Evolutionary conservation across 2,113 vertebrate genomes (phyloP), one percentile per base, ranked within the genome.

Genomic region (Archilochus colubris): DNA sequence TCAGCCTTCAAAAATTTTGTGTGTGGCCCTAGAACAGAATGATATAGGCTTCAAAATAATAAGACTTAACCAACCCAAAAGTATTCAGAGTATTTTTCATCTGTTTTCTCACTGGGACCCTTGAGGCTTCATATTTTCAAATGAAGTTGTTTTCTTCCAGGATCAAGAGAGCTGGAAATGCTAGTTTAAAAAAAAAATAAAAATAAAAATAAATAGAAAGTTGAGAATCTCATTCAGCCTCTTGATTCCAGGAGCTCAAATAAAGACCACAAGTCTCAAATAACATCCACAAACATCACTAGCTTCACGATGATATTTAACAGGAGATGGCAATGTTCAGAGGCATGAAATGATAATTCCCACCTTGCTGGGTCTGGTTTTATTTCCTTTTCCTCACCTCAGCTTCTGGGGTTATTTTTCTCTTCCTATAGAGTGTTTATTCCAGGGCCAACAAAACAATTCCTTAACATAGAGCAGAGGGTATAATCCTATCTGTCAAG

Each of bases 101-200:
- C 87, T 93, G 81, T 92, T 94, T 95, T 97, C 80, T 90, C 82
- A 88, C 91, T 91, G 86, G 79, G 92, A 83, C 93, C 91, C 93
- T 96, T 1, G 50, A 95, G 95, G 91, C 91, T 88, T 96, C 93
- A 91, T 93, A 91, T 95, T 96, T 97, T 97, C 90, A 88, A 96
- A 76, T 55, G 86, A 94, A 96, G 95, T 91, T 96, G 93, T 95
- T 95, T 96, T 95, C 94, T 89, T 96, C 94, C 90, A 90, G 80
- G 92, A 96, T 94, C 94, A 97, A 95, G 91, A 74, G 93, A 91
- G 80, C 64, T 95, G 88, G 76, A 96, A 96, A 95, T 83, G 86
- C 86, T 88, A 74, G 92, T 90, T 87, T 70, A 38, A 80, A 91
- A 78, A 64, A 74, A 76, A 43, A 44, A 69, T 62, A 44, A 93